Evolutionary conservation across 1,140 invertebrate genomes (phyloP).

Genomic region (Tetramorium simillimum): DNA sequence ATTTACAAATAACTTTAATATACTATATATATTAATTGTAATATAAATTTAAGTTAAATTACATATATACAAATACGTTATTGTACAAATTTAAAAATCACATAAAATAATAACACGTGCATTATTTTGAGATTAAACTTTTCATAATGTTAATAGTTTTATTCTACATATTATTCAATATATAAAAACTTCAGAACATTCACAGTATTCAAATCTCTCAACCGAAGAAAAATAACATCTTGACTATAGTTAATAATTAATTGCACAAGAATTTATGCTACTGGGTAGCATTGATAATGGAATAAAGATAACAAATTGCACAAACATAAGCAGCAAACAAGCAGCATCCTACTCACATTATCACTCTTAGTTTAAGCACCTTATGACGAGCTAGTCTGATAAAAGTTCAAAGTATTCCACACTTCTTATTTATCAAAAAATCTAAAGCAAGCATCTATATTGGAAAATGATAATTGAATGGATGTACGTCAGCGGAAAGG

Average conservation of each 20-base stretch:
- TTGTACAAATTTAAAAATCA: neutral
- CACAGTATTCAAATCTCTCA: neutral
- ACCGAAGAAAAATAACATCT: neutral
- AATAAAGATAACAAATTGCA: neutral
- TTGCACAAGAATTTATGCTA: neutral
- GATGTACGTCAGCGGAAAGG: conserved; percentile 21
- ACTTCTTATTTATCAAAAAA: conserved; percentile 45
- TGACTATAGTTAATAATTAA: neutral
- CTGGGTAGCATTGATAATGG: neutral
- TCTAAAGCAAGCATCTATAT: conserved; percentile 45
- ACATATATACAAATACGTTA: neutral
- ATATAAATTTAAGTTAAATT: too few relatives aligned
- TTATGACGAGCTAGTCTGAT: conserved; percentile 49
- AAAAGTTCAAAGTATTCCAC: conserved; percentile 57
- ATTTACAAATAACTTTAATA: neutral
- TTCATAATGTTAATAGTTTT: neutral
- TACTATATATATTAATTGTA: too few relatives aligned
- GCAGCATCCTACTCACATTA: conserved; percentile 60
- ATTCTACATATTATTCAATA: conserved; percentile 45
- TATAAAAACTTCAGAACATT: neutral
- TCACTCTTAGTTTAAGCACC: conserved; percentile 41
- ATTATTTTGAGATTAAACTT: neutral
- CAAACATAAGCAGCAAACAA: neutral
- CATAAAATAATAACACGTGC: neutral
- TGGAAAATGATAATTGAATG: conserved; percentile 56